Evolutionary conservation across 2,113 vertebrate species (phyloP).

Genomic region (Archilochus colubris): DNA sequence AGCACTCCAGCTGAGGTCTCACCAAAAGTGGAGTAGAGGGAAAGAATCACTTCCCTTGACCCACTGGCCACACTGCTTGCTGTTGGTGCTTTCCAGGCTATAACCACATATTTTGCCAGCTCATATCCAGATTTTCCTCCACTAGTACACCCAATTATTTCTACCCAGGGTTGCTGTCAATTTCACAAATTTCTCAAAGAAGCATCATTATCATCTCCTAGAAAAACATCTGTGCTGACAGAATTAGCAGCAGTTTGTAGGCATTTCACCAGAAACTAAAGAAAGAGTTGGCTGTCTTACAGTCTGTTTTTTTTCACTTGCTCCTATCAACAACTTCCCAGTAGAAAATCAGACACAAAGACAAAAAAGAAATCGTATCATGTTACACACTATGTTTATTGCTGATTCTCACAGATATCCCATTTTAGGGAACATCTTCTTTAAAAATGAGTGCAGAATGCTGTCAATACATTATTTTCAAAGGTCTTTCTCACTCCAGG

Average conservation of each 20-base stretch:
- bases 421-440: neutral
- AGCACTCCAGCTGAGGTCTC: too few species aligned
- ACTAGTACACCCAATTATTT: too few species aligned
- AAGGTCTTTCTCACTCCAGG: neutral
- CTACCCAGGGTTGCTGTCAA: too few species aligned
- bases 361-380: neutral
- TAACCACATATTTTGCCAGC: too few species aligned
- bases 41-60: too few species aligned
- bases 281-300: neutral
- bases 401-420: neutral
- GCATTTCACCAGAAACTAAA: neutral
- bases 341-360: neutral
- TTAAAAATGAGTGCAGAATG: neutral
- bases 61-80: too few species aligned
- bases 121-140: too few species aligned
- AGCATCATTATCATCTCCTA: neutral
- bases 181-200: neutral
- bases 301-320: neutral
- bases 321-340: neutral
- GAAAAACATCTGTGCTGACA: neutral
- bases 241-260: neutral
- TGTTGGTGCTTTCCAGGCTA: too few species aligned
- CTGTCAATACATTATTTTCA: neutral
- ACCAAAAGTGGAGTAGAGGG: too few species aligned
- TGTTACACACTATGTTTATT: neutral